These are phyloP conservation scores for Rhingia campestris DNA, from an alignment of 2,888 invertebrate genomes.

Conservation along the genomic window DNA sequence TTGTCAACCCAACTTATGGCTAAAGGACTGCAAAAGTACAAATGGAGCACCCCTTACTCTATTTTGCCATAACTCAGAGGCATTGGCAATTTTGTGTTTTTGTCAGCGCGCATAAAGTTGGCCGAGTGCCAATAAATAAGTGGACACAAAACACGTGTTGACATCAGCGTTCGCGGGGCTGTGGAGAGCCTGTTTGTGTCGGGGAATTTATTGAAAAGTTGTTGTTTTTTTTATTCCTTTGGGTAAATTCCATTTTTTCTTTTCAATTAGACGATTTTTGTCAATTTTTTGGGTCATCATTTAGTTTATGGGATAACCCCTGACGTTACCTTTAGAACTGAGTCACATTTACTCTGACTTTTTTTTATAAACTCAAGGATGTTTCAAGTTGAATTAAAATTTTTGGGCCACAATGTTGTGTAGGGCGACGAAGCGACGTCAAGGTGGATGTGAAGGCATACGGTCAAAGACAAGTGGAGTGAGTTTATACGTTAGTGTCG, in stretches of 20 bases:
- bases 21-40: conserved; percentile 29
- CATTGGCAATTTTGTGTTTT: conserved; percentile 71
- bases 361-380: conserved; percentile 50
- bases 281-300: conserved; percentile 33
- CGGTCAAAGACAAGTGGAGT: conserved; percentile 27
- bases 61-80: conserved; percentile 51
- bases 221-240: conserved; percentile 24
- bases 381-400: conserved; percentile 46
- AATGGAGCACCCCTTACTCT: conserved; percentile 22
- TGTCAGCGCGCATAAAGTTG: conserved; percentile 61
- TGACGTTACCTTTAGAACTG: conserved; percentile 45
- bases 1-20: conserved; percentile 25
- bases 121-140: conserved; percentile 70
- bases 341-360: conserved; percentile 30
- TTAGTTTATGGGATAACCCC: conserved; percentile 62
- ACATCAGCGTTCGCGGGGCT: conserved; percentile 48
- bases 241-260: conserved; percentile 23
- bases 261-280: conserved; percentile 43
- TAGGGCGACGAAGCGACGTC: conserved; percentile 12
- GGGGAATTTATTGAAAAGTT: conserved; percentile 48
- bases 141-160: conserved; percentile 71
- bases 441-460: conserved; percentile 52
- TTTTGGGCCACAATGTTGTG: conserved; percentile 6
- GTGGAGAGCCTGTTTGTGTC: conserved; percentile 16
- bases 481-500: background rate